A percentile compares a stretch with the other conserved stretches of the same genome.
Conservation (phyloP, 2,888 invertebrate genomes). For the Leptogaster cylindrica region DNA sequence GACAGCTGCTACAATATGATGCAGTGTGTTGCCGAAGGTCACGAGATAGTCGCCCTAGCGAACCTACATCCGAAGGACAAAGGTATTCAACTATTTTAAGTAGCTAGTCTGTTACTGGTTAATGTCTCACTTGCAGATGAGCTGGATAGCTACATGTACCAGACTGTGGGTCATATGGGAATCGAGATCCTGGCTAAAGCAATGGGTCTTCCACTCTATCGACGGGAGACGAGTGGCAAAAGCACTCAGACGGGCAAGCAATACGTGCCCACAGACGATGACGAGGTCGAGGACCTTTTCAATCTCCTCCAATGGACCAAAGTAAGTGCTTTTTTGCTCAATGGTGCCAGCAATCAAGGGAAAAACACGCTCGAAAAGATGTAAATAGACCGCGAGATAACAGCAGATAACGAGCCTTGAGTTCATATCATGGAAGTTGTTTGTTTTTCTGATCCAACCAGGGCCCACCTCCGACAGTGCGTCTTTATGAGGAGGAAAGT, state of each 20-base stretch:
- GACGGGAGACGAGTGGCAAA: conserved; percentile 81
- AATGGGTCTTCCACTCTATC: conserved; percentile 89
- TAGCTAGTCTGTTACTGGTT: background rate
- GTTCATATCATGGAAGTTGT: no score
- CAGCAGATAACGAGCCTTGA: no score
- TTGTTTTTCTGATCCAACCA: no score
- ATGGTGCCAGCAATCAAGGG: no score
- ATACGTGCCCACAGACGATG: conserved; percentile 81
- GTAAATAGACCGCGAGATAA: no score
- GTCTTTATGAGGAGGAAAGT: no score
- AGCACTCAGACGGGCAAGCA: conserved; percentile 80
- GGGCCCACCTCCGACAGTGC: no score
- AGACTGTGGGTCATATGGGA: conserved; percentile 97
- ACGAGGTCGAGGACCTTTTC: conserved; percentile 98
- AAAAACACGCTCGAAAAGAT: no score
- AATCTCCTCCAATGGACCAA: conserved; percentile 69
- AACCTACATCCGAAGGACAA: conserved; percentile 88
- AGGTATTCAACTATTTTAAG: conserved; percentile 66
- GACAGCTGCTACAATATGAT: conserved; percentile 99
- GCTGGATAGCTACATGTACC: conserved; percentile 98
- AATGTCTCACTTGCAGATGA: conserved; percentile 69
- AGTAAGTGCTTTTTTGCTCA: no score
- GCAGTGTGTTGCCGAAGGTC: conserved; percentile 95
- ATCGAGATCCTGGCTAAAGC: conserved; percentile 91
- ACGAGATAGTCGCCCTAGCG: conserved; percentile 91